phyloP scores from a whole-genome alignment of 2,888 invertebrate species.

The Acleris cristana region DNA sequence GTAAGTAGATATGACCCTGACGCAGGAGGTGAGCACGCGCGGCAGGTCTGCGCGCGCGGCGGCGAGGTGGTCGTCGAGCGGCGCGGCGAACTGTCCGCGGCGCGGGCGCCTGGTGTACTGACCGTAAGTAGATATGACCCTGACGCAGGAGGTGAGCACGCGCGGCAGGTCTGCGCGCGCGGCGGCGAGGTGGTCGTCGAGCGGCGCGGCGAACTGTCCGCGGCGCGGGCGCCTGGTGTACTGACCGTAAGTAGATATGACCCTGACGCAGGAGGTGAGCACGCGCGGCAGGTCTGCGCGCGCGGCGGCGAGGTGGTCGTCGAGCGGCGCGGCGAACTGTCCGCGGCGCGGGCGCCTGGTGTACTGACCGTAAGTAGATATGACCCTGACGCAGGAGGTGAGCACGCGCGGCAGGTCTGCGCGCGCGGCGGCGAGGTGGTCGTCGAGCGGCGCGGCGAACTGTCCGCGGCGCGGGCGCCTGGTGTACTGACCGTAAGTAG shows the following conservation, averaged over 20 bases:
- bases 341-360: slow-evolving; percentile 81
- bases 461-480: slow-evolving; percentile 82
- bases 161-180: too few species aligned
- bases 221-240: slow-evolving; percentile 54
- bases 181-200: slow-evolving; percentile 85
- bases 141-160: slow-evolving; percentile 89
- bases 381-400: slow-evolving; percentile 95
- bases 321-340: slow-evolving; percentile 94
- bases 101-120: slow-evolving; percentile 40
- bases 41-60: too few species aligned
- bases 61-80: too few species aligned
- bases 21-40: too few species aligned
- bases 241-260: slow-evolving; percentile 93
- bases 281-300: slow-evolving; percentile 94
- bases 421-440: slow-evolving; percentile 93
- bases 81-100: too few species aligned
- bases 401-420: slow-evolving; percentile 95
- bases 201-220: slow-evolving; percentile 94
- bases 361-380: slow-evolving; percentile 91
- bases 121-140: slow-evolving; percentile 95
- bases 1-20: too few species aligned
- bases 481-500: slow-evolving; percentile 88
- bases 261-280: slow-evolving; percentile 95
- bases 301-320: slow-evolving; percentile 94
- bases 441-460: slow-evolving; percentile 95